Conservation (phyloP, 2,797 vertebrate species). For the Galago senegalensis region DNA sequence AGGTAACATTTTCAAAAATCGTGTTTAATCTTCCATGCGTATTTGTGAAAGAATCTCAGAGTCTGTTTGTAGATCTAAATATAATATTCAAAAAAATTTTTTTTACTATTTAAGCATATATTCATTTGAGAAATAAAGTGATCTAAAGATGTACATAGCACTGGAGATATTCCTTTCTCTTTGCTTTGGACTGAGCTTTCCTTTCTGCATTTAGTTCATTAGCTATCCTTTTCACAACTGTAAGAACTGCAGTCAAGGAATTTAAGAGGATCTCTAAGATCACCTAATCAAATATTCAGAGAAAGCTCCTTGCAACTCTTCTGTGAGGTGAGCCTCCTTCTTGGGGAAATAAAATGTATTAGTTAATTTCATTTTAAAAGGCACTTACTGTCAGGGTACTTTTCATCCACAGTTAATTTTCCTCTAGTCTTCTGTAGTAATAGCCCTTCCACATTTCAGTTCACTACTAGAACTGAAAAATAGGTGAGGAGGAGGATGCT, state of each 20-base stretch:
- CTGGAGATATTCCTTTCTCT: background rate
- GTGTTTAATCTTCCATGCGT: background rate
- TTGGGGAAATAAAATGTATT: background rate
- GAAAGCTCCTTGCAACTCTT: background rate
- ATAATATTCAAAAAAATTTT: background rate
- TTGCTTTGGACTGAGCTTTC: background rate
- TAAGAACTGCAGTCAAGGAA: background rate
- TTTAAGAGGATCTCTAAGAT: constrained; percentile 32
- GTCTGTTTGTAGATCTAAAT: background rate
- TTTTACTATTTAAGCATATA: background rate
- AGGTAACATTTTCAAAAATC: background rate
- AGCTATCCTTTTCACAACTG: background rate
- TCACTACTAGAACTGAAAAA: background rate
- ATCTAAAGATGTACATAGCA: background rate
- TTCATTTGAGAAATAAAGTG: background rate
- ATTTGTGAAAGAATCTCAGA: background rate
- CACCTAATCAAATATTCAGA: background rate
- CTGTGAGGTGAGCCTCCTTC: background rate
- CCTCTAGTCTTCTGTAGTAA: background rate
- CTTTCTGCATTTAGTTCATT: background rate
- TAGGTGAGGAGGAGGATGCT: background rate
- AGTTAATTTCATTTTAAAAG: constrained; percentile 21
- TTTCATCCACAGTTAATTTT: background rate
- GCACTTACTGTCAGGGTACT: background rate
- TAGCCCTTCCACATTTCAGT: background rate